A percentile compares a stretch with the other conserved stretches of the same genome.
These are phyloP conservation scores for Diploptera punctata DNA, from an alignment of 2,888 invertebrate genomes.

Conservation along the genomic window DNA sequence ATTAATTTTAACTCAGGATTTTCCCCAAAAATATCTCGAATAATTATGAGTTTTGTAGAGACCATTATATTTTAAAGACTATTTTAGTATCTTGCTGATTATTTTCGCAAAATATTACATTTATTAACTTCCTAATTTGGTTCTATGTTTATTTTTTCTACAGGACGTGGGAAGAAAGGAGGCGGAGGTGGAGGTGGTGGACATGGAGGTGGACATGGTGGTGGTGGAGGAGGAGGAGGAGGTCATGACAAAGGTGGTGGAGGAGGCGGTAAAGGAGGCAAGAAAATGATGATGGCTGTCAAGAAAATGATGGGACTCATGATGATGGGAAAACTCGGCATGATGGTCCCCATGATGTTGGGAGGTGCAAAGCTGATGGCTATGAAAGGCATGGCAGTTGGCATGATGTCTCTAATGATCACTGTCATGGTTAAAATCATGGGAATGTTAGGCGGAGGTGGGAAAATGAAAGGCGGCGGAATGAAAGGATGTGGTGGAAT, in stretches of 20 bases:
- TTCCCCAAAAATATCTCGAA: too few relatives aligned
- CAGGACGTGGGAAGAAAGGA: conserved; percentile 14
- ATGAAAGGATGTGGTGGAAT: conserved; percentile 24
- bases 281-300: conserved; percentile 29
- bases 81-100: too few relatives aligned
- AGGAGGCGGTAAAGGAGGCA: neutral
- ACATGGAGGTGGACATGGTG: neutral
- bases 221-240: conserved; percentile 6
- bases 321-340: conserved; percentile 34
- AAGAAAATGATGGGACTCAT: conserved; percentile 32
- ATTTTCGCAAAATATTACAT: too few relatives aligned
- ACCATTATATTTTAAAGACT: too few relatives aligned
- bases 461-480: neutral
- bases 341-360: conserved; percentile 29
- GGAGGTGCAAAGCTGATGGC: conserved; percentile 28
- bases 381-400: conserved; percentile 25
- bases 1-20: too few relatives aligned
- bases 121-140: too few relatives aligned
- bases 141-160: neutral
- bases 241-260: conserved; percentile 8
- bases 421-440: neutral
- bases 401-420: conserved; percentile 13
- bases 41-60: too few relatives aligned
- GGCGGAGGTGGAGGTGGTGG: neutral
- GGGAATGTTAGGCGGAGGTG: conserved; percentile 6